Conservation (phyloP, 2,113 vertebrate genomes). For the Poicephalus gulielmi region DNA sequence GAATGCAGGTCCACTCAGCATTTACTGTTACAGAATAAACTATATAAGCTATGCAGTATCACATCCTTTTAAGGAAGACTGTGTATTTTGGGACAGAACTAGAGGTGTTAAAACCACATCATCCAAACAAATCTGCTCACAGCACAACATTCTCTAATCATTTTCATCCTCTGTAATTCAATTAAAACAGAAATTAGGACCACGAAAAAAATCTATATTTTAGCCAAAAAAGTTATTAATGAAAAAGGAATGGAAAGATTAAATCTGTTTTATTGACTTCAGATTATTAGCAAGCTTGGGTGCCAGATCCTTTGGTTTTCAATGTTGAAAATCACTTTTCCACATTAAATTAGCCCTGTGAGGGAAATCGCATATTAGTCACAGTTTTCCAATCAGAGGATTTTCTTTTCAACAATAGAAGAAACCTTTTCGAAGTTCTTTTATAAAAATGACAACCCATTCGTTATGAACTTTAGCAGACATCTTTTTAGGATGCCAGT, state of each 20-base stretch:
- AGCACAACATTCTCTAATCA: conserved; percentile 31
- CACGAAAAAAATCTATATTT: conserved; percentile 23
- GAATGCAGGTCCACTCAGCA: background rate
- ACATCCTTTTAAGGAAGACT: conserved; percentile 33
- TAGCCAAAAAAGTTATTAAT: conserved; percentile 28
- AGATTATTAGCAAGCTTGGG: conserved; percentile 19
- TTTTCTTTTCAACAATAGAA: conserved; percentile 42
- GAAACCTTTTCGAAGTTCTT: conserved; percentile 12
- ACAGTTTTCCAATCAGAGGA: conserved; percentile 19
- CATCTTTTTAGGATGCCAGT: background rate
- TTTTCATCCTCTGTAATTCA: conserved; percentile 53
- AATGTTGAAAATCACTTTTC: background rate
- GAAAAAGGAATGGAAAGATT: conserved; percentile 30
- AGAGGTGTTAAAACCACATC: conserved; percentile 50
- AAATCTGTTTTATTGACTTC: conserved; percentile 28
- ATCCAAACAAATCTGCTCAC: conserved; percentile 54
- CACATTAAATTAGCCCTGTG: conserved; percentile 31
- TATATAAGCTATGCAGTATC: conserved; percentile 24
- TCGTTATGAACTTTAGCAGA: background rate
- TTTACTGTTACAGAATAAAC: background rate
- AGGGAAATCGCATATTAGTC: conserved; percentile 23
- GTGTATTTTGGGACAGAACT: conserved; percentile 16
- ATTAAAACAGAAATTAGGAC: conserved; percentile 47
- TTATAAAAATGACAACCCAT: conserved; percentile 19
- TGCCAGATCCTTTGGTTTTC: conserved; percentile 27